Percentiles rank a stretch among this genome's conserved stretches.
Conservation (phyloP, 2,888 invertebrate genomes). For the Stenolophus ochropezus region DNA sequence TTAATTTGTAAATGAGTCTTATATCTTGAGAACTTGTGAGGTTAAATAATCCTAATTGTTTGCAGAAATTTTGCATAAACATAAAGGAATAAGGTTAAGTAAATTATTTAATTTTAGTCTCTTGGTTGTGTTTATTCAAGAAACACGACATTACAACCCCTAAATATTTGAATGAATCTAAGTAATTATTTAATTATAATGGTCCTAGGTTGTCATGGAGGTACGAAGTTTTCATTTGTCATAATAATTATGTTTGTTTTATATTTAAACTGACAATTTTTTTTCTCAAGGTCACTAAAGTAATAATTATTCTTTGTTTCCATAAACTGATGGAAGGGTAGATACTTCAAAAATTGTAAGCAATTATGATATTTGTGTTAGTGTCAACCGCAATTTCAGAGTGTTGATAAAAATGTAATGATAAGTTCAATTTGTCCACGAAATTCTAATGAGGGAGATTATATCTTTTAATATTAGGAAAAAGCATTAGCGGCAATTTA, state of each 20-base stretch:
- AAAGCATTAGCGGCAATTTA: too few relatives aligned
- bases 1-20: too few relatives aligned
- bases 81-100: neutral
- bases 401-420: neutral
- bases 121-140: neutral
- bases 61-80: neutral
- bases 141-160: neutral
- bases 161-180: slow-evolving; percentile 12
- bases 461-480: neutral
- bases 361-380: neutral
- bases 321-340: neutral
- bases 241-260: neutral
- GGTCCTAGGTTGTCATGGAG: neutral
- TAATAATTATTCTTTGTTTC: neutral
- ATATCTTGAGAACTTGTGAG: too few relatives aligned
- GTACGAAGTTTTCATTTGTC: neutral
- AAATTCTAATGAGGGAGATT: neutral
- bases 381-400: too few relatives aligned
- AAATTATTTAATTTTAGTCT: neutral
- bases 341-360: neutral
- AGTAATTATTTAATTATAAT: neutral
- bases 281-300: neutral
- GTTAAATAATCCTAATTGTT: too few relatives aligned
- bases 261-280: too few relatives aligned
- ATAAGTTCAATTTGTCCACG: neutral